These are phyloP conservation scores for Pangasius sanitwongsei DNA, from an alignment of 2,797 vertebrate species.

Conservation along the genomic window DNA sequence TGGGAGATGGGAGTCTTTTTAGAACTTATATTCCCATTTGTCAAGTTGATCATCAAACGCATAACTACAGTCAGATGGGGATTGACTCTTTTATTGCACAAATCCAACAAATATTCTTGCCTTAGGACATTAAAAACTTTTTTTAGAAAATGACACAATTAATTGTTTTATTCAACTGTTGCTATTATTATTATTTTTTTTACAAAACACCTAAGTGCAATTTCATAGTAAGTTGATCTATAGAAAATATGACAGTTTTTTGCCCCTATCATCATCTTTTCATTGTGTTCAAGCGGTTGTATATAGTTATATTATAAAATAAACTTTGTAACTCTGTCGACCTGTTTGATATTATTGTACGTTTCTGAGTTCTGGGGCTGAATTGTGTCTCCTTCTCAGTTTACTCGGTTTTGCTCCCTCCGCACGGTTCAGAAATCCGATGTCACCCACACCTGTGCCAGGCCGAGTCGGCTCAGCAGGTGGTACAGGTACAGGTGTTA, in stretches of 20 bases:
- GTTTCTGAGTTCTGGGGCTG: constrained; percentile 68
- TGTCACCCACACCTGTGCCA: neutral
- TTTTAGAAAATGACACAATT: constrained; percentile 12
- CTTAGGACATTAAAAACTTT: constrained; percentile 7
- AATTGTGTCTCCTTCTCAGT: constrained; percentile 69
- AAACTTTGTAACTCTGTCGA: constrained; percentile 12
- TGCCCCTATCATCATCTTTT: neutral
- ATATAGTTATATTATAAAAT: constrained; percentile 13
- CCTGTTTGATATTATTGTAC: constrained; percentile 13
- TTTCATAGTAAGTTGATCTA: constrained; percentile 12
- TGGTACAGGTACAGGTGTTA: constrained; percentile 65
- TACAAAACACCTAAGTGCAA: constrained; percentile 38
- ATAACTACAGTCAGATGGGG: constrained; percentile 24
- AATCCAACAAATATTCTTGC: constrained; percentile 17
- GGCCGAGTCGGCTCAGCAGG: constrained; percentile 1
- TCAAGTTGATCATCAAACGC: constrained; percentile 34
- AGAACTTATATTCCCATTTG: constrained; percentile 22
- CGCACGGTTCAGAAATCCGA: neutral
- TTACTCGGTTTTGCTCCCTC: constrained; percentile 36
- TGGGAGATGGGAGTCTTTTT: constrained; percentile 23
- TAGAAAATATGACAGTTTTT: constrained; percentile 24
- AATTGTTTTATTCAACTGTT: constrained; percentile 33
- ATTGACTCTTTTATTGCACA: constrained; percentile 43
- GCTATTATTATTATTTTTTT: constrained; percentile 51
- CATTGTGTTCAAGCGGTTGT: constrained; percentile 5